Conservation (phyloP, 2,888 invertebrate genomes). For the Philonicus albiceps region DNA sequence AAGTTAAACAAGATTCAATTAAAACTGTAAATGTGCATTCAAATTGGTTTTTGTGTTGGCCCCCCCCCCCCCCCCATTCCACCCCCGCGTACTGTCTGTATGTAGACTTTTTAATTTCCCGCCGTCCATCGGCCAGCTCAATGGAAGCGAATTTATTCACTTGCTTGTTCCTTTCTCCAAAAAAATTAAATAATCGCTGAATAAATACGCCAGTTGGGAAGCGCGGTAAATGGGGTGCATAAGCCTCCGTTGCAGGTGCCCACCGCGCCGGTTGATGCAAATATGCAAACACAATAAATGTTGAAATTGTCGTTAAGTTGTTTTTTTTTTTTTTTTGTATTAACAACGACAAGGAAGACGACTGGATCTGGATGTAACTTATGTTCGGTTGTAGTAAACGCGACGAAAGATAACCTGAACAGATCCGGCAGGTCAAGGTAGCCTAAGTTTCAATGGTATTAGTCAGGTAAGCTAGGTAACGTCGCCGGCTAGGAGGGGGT, state of each 20-base stretch:
- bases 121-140: not conserved
- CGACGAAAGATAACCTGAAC: not conserved
- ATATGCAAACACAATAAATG: constrained; percentile 35
- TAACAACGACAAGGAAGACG: not conserved
- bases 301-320: constrained; percentile 27
- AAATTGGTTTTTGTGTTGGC: not conserved
- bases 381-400: not conserved
- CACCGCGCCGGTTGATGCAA: not conserved
- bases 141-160: constrained; percentile 21
- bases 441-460: not conserved
- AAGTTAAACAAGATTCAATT: constrained; percentile 36
- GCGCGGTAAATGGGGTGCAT: not conserved
- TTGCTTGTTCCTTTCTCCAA: constrained; percentile 13
- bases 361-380: not conserved
- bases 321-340: not conserved
- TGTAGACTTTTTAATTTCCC: not conserved
- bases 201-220: not conserved
- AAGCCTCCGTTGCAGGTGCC: not conserved
- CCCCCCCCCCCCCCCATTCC: not conserved
- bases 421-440: not conserved
- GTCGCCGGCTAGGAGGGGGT: not conserved
- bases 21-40: constrained; percentile 33
- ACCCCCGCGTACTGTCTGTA: not conserved
- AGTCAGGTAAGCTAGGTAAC: not conserved
- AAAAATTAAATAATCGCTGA: constrained; percentile 34